phyloP scores from a whole-genome alignment of 2,113 vertebrate genomes.

The Syrrhaptes paradoxus region DNA sequence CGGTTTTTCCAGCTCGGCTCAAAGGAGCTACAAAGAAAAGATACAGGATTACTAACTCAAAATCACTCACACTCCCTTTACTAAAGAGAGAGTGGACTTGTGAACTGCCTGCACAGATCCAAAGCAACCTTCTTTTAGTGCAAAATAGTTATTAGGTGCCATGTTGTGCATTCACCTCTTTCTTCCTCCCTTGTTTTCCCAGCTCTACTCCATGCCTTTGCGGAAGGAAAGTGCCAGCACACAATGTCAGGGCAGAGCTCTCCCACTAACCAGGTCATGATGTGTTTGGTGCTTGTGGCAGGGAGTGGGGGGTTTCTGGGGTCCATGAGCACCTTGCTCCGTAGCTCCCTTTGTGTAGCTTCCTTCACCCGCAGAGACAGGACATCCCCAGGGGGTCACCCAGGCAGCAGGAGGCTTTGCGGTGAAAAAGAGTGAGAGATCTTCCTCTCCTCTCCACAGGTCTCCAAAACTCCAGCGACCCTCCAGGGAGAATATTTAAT shows the following conservation, averaged over 20 bases:
- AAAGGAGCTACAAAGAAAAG: background rate
- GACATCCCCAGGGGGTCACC: background rate
- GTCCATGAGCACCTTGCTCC: background rate
- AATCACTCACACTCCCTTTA: background rate
- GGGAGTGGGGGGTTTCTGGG: background rate
- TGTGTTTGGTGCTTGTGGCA: background rate
- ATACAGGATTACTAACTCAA: background rate
- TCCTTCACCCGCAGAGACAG: background rate
- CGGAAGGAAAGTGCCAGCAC: background rate
- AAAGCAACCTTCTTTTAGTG: background rate
- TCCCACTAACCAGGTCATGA: accelerated
- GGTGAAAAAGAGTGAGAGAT: background rate
- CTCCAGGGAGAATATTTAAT: background rate
- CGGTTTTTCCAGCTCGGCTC: background rate
- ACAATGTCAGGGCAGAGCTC: background rate
- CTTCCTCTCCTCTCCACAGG: background rate
- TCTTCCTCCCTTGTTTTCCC: background rate
- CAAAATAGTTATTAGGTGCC: background rate
- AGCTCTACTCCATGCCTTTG: background rate
- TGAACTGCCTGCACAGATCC: background rate
- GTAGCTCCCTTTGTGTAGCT: background rate
- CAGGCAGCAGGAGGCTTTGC: background rate
- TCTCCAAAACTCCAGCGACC: accelerated
- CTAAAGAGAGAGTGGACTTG: background rate
- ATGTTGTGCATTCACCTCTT: background rate